Evolutionary conservation across 2,888 invertebrate genomes (phyloP).

Genomic region (Plemyria rubiginata): DNA sequence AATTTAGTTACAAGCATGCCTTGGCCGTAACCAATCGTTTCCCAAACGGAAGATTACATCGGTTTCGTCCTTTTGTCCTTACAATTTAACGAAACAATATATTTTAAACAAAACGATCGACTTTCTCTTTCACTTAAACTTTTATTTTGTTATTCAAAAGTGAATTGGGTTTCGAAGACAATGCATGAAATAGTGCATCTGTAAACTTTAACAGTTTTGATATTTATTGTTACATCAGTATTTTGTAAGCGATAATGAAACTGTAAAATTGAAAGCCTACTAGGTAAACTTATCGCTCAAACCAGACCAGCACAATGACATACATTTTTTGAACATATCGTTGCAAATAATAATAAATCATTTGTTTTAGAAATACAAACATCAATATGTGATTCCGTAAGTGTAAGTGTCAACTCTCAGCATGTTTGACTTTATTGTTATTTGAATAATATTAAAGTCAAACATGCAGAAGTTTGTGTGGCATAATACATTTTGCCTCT

Average conservation of each 20-base stretch:
- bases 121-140: constrained; percentile 57
- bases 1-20: background rate
- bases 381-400: too few species aligned
- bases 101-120: constrained; percentile 33
- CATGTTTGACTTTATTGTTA: too few species aligned
- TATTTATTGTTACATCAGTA: constrained; percentile 5
- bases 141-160: constrained; percentile 39
- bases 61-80: constrained; percentile 49
- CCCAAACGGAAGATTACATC: constrained; percentile 54
- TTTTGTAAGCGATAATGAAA: background rate
- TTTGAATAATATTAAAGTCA: too few species aligned
- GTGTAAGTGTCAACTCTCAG: too few species aligned
- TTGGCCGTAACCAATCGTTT: constrained; percentile 31
- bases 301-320: too few species aligned
- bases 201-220: constrained; percentile 9
- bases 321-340: too few species aligned
- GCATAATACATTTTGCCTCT: too few species aligned
- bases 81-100: constrained; percentile 47
- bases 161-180: constrained; percentile 36
- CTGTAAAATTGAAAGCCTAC: constrained; percentile 21
- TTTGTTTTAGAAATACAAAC: too few species aligned
- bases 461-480: too few species aligned
- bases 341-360: too few species aligned
- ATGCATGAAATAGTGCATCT: constrained; percentile 15
- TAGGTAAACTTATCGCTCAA: too few species aligned